Percentiles rank a stretch among this genome's conserved stretches.
These are phyloP conservation scores for Gambusia holbrooki DNA, from an alignment of 2,113 vertebrate genomes.

Conservation along the genomic window DNA sequence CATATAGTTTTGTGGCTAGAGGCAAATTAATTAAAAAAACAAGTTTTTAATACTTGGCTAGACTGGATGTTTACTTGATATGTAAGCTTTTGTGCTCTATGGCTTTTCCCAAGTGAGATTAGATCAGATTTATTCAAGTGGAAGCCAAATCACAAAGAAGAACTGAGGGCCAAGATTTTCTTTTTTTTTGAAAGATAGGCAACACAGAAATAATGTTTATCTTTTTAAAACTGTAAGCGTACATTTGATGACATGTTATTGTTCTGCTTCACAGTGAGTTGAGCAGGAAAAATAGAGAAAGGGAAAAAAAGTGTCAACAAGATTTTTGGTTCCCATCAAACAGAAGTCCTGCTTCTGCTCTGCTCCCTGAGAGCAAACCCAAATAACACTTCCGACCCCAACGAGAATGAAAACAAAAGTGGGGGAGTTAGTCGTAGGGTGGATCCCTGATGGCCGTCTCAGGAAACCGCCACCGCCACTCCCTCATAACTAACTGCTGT, in stretches of 20 bases:
- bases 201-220: conserved; percentile 14
- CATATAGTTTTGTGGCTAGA: conserved; percentile 24
- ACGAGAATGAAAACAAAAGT: conserved; percentile 69
- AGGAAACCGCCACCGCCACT: conserved; percentile 24
- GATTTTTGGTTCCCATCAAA: conserved; percentile 51
- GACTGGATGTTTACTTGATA: conserved; percentile 33
- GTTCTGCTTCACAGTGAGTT: conserved; percentile 50
- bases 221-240: conserved; percentile 5
- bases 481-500: conserved; percentile 40
- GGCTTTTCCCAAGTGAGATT: conserved; percentile 56
- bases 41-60: conserved; percentile 50
- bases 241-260: conserved; percentile 45
- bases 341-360: conserved; percentile 56
- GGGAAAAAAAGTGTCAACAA: conserved; percentile 33
- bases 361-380: conserved; percentile 58
- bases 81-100: conserved; percentile 40
- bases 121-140: conserved; percentile 55
- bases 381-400: conserved; percentile 74
- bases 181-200: conserved; percentile 19
- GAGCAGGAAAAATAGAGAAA: conserved; percentile 23
- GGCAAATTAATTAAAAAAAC: conserved; percentile 29
- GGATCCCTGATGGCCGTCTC: conserved; percentile 13
- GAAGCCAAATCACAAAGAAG: conserved; percentile 54
- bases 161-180: conserved; percentile 38
- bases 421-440: conserved; percentile 2